These are phyloP conservation scores for Tipula vernalis DNA, from an alignment of 2,888 invertebrate genomes.

Conservation along the genomic window DNA sequence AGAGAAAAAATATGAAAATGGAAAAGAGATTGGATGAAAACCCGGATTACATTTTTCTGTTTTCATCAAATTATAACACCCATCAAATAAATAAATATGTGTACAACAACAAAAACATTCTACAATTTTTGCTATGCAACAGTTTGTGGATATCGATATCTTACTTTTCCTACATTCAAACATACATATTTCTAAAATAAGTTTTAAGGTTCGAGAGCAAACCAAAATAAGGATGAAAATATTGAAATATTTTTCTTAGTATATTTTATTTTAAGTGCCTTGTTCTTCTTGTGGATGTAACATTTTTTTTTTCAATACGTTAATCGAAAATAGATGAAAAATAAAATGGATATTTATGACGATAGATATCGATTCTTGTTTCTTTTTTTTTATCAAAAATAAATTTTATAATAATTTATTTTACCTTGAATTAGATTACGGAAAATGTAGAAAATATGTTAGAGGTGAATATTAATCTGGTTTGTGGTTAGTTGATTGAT, in stretches of 20 bases:
- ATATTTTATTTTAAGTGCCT: not conserved
- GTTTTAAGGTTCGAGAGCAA: not conserved
- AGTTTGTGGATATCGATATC: not conserved
- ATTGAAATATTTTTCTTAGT: not conserved
- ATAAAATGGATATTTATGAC: not conserved
- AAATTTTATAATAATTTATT: not conserved
- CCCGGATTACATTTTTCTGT: not conserved
- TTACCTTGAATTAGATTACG: not conserved
- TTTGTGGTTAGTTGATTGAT: not conserved
- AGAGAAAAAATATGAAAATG: not conserved
- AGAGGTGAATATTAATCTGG: not conserved
- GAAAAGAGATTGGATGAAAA: not conserved
- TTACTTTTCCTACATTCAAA: not conserved
- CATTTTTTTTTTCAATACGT: not conserved
- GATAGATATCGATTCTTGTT: not conserved
- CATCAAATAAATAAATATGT: not conserved
- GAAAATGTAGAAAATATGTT: not conserved
- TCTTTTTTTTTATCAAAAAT: not conserved
- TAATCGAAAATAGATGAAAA: not conserved
- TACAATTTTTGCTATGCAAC: not conserved
- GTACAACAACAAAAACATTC: not conserved
- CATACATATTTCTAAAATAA: not conserved
- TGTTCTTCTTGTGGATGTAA: not conserved
- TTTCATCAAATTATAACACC: slow-evolving; percentile 4
- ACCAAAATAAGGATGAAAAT: not conserved